Percentiles rank a stretch among this genome's conserved stretches.
Conservation (phyloP, 2,113 vertebrate species). For the Piaya cayana region DNA sequence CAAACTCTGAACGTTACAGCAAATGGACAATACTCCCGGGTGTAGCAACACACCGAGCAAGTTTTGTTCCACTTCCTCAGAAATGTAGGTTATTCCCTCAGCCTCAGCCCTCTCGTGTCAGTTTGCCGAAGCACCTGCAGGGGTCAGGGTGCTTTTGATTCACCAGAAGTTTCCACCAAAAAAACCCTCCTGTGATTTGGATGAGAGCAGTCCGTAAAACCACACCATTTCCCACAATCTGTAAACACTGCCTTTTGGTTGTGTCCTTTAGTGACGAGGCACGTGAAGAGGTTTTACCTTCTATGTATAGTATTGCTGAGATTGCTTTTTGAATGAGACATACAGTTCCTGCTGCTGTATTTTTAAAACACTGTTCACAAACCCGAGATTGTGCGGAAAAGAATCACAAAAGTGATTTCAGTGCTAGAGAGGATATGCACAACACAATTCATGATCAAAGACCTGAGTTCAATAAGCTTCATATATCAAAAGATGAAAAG, state of each 20-base stretch:
- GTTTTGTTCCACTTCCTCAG: not conserved
- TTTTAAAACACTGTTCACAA: conserved; percentile 16
- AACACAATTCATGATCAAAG: not conserved
- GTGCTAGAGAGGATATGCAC: not conserved
- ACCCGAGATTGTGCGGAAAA: not conserved
- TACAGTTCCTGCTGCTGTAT: not conserved
- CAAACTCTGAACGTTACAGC: not conserved
- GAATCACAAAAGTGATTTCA: conserved; percentile 12
- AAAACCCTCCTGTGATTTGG: not conserved
- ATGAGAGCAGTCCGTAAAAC: conserved; percentile 4
- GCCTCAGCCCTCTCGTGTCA: not conserved
- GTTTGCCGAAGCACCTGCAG: conserved; percentile 56
- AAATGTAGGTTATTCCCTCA: not conserved
- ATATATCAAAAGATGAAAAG: conserved; percentile 46
- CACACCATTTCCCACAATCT: not conserved
- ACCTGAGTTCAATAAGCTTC: conserved; percentile 25
- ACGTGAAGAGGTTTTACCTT: not conserved
- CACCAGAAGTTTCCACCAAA: conserved; percentile 48
- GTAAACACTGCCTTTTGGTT: not conserved
- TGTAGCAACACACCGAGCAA: not conserved
- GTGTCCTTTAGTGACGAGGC: not conserved
- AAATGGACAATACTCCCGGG: fast-evolving
- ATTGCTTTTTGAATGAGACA: not conserved
- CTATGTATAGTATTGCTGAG: not conserved
- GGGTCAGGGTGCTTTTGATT: conserved; percentile 58